Evolutionary conservation across 1,140 invertebrate species (phyloP).

Genomic region (Ceratoteleas bidentatus): DNA sequence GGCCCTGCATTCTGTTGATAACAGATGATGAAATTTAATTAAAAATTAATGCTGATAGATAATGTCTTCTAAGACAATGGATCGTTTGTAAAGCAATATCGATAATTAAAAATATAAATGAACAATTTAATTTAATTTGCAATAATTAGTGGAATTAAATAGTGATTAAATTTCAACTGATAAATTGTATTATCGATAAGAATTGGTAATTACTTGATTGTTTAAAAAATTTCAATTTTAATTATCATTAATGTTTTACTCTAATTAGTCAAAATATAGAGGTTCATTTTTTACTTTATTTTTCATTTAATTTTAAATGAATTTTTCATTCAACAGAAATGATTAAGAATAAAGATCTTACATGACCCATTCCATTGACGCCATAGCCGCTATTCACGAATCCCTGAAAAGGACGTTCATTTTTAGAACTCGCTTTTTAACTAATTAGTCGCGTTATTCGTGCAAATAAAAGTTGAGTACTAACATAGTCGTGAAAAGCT

Average conservation of each 20-base stretch:
- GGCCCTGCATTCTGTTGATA: slow-evolving; percentile 88
- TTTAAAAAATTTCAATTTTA: too few relatives aligned
- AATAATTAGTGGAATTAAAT: too few relatives aligned
- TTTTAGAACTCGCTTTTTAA: not conserved
- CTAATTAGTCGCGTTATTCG: not conserved
- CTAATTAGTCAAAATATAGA: too few relatives aligned
- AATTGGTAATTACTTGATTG: too few relatives aligned
- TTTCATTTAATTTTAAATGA: not conserved
- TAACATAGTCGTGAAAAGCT: slow-evolving; percentile 99
- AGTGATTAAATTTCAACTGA: too few relatives aligned
- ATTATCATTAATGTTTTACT: too few relatives aligned
- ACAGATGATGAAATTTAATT: not conserved
- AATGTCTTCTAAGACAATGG: not conserved
- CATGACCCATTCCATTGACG: slow-evolving; percentile 97
- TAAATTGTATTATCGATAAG: too few relatives aligned
- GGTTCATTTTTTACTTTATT: not conserved
- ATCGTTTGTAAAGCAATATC: not conserved
- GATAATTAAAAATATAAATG: too few relatives aligned
- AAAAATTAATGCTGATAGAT: not conserved
- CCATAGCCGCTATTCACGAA: slow-evolving; percentile 98
- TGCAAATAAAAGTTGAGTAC: slow-evolving; percentile 60
- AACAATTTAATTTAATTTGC: too few relatives aligned
- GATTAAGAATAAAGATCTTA: slow-evolving; percentile 80
- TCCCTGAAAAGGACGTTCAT: slow-evolving; percentile 84
- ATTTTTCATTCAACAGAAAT: not conserved